Evolutionary conservation across 2,113 vertebrate species (phyloP).

Genomic region (Pseudonaja textilis): DNA sequence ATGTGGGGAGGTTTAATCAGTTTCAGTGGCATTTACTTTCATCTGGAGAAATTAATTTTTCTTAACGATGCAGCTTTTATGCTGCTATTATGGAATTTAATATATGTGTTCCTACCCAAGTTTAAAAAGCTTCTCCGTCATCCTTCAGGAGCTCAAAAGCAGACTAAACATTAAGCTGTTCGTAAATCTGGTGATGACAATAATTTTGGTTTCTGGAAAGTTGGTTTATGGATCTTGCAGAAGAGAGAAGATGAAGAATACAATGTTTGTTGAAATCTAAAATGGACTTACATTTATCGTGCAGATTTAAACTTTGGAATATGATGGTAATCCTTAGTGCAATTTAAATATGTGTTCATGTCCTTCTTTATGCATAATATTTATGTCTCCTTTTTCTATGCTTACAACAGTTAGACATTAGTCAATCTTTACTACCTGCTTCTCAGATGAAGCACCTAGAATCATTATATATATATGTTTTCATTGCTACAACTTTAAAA

Average conservation of each 20-base stretch:
- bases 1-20: not conserved
- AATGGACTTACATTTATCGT: conserved; percentile 7
- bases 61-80: not conserved
- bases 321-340: not conserved
- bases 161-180: conserved; percentile 43
- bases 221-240: conserved; percentile 3
- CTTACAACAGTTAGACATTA: not conserved
- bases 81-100: conserved; percentile 1
- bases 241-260: not conserved
- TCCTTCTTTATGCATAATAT: conserved; percentile 17
- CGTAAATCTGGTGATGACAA: conserved; percentile 28
- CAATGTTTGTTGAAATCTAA: conserved; percentile 5
- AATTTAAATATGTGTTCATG: conserved; percentile 12
- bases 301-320: conserved; percentile 39
- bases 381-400: conserved; percentile 5
- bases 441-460: not conserved
- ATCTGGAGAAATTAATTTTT: conserved; percentile 10
- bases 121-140: conserved; percentile 22
- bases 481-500: too few relatives aligned
- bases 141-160: conserved; percentile 44
- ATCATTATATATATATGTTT: not conserved
- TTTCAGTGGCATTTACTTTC: conserved; percentile 11
- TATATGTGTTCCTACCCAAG: not conserved
- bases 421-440: not conserved
- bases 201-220: conserved; percentile 44